Base-by-base conservation (phyloP, 1,140 invertebrate genomes). In the Centruroides vittatus region DNA sequence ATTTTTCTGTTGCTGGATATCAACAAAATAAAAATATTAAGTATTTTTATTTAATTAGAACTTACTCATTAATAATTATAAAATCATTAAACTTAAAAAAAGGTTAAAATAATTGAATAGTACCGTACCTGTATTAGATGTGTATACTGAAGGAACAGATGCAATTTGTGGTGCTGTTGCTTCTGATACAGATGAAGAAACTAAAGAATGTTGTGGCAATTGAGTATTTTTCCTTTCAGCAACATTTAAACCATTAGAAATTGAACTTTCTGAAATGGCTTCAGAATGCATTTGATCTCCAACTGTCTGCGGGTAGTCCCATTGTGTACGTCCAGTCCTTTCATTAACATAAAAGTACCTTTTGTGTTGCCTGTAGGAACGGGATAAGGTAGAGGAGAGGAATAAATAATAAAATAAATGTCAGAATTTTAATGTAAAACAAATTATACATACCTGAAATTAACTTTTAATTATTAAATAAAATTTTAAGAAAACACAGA, bases 271-370 rank as follows among this genome's bases (percentile, higher is more conserved):
- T 41, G 41, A 41, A 41, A 41, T 41, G 5, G 41, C 41, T 41
- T 41, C 41, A 61, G 48, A 23, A n/a, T 63, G 54, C 10, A 61
- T 61, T 35, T 58, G 57, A n/a, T 57, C 53, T 57, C 64, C 58
- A 35, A 64, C 57, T 49, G n/a, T 49, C 47, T 59, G 77, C 3
- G 84, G 84, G 73, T 83, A 85, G 60, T 81, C 81, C 83, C 83
- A 85, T 67, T 82, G 82, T 36, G 78, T 78, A 46, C 78, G 76
- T 9, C 79, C 79, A 35, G 76, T 81, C 48, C 66, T 68, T 59
- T 75, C 70, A 71, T 84, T 81, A 67, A 77, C 78, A 74, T 85
- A 86, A 75, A 77, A 84, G 74, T 86, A 86, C 62, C 82, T 76
- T 72, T 82, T 84, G 78, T 82, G 79, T 65, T 74, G 75, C 72